Evolutionary conservation across 2,888 invertebrate genomes (phyloP).

Genomic region (Cyclophora punctaria): DNA sequence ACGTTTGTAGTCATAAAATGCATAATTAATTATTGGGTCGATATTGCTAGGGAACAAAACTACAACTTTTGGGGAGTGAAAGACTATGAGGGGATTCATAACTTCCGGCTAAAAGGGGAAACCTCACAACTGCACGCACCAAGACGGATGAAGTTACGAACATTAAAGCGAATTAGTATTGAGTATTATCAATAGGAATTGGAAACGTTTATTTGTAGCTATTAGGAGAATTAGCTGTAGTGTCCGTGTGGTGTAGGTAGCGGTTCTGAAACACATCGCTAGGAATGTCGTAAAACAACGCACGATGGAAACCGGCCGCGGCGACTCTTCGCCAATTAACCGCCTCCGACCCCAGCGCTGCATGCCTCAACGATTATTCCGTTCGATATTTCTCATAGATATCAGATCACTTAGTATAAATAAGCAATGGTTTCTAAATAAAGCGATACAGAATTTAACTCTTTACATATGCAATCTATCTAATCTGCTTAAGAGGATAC

Average conservation of each 20-base stretch:
- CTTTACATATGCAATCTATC: no score
- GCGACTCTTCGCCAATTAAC: conserved; percentile 68
- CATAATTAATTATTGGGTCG: conserved; percentile 31
- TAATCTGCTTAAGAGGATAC: no score
- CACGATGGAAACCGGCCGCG: conserved; percentile 53
- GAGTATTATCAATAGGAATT: conserved; percentile 7
- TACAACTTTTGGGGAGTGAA: conserved; percentile 44
- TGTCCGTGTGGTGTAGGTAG: conserved; percentile 21
- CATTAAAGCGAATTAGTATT: conserved; percentile 4
- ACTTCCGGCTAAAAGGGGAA: conserved; percentile 60
- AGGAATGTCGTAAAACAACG: conserved; percentile 63
- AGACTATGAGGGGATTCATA: conserved; percentile 48
- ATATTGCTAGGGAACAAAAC: conserved; percentile 64
- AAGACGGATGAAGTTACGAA: conserved; percentile 15
- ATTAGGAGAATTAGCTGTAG: conserved; percentile 26
- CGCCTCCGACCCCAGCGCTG: conserved; percentile 60
- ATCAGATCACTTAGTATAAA: background rate
- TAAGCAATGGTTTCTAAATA: no score
- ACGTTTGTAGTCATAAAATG: no score
- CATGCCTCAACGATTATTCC: conserved; percentile 39
- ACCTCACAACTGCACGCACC: conserved; percentile 31
- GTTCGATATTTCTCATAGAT: conserved; percentile 49
- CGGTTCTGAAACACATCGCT: conserved; percentile 32
- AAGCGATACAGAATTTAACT: no score
- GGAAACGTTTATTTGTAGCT: conserved; percentile 20